A percentile compares a stretch with the other conserved stretches of the same genome.
Conservation (phyloP, 2,113 vertebrate species). For the Hemiprocne comata region DNA sequence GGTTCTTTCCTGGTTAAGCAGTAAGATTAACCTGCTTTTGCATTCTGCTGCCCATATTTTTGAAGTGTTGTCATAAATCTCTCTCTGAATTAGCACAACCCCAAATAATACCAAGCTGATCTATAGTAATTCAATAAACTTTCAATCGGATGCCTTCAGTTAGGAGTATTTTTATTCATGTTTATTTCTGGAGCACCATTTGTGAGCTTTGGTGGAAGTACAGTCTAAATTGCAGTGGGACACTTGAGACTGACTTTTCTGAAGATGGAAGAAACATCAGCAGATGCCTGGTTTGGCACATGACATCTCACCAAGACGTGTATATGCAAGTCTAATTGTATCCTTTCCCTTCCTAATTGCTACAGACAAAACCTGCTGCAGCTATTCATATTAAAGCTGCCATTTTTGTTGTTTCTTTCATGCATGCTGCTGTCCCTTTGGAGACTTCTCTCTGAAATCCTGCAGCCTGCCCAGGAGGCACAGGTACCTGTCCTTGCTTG, state of each 20-base stretch:
- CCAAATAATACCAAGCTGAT: neutral
- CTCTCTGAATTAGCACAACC: neutral
- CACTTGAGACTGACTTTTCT: neutral
- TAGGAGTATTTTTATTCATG: neutral
- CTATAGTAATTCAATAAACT: neutral
- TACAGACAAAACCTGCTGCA: neutral
- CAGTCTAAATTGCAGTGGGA: neutral
- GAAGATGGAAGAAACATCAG: neutral
- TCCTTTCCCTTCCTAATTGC: neutral
- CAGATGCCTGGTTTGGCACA: neutral
- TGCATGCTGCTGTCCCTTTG: neutral
- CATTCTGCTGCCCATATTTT: neutral
- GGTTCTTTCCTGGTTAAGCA: neutral
- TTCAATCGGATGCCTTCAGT: neutral
- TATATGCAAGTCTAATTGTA: too few relatives aligned
- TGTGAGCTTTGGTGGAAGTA: neutral
- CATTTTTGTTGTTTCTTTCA: fast-evolving
- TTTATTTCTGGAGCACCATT: neutral
- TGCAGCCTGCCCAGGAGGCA: fast-evolving
- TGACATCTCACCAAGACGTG: neutral
- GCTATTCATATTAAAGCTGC: neutral
- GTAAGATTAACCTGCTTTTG: neutral
- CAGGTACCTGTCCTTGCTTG: neutral
- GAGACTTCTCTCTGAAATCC: neutral
- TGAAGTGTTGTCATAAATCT: neutral